Conservation (phyloP, 2,888 invertebrate genomes). For the Limnephilus lunatus region DNA sequence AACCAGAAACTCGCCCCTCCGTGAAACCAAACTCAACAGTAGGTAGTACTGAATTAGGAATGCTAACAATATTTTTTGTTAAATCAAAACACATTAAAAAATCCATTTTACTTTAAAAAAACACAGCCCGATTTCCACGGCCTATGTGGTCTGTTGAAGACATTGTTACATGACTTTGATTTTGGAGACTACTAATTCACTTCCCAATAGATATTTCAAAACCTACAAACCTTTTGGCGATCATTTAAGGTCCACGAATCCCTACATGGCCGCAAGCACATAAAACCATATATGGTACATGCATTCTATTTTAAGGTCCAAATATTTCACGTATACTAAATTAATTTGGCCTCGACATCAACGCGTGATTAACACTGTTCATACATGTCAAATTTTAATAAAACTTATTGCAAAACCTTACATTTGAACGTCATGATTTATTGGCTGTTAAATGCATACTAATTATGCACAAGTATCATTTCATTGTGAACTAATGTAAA, state of each 20-base stretch:
- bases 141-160: neutral
- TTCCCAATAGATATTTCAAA: neutral
- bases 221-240: neutral
- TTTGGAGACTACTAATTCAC: neutral
- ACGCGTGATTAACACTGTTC: neutral
- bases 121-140: no score
- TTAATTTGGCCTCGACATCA: constrained; percentile 6
- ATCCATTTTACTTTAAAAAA: no score
- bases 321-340: neutral
- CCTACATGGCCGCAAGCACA: neutral
- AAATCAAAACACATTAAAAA: no score
- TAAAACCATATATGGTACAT: neutral
- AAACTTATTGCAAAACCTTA: constrained; percentile 6
- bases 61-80: no score
- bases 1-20: no score
- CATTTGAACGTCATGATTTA: constrained; percentile 4
- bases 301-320: neutral
- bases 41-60: no score
- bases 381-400: neutral
- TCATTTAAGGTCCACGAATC: no score
- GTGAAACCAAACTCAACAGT: no score
- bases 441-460: neutral
- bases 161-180: no score
- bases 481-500: neutral
- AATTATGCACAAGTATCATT: neutral